Evolutionary conservation across 2,888 invertebrate species (phyloP), one percentile per base, ranked within the genome.

Genomic region (Pterostichus niger): DNA sequence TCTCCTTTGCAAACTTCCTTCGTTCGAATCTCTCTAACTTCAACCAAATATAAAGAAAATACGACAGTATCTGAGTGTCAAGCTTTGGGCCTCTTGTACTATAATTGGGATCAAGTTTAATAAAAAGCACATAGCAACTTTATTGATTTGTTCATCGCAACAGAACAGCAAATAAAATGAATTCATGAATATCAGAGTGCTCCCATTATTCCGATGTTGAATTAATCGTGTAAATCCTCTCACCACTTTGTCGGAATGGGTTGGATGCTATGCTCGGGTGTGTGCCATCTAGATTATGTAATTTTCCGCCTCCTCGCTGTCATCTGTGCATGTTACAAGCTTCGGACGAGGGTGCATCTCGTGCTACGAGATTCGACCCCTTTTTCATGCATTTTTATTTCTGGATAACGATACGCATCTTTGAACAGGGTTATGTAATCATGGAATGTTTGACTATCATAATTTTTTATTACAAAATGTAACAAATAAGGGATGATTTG

Each of bases 321-420:
- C 64, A 64, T 64, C 35, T 64, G 64, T n/a, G 40, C 64, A n/a
- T 64, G 64, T 40, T 64, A 64, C 64, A 64, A 64, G 35, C 64
- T 56, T 17, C 56, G n/a, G 64, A 64, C 15, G 64, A 64, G 64
- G 64, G 64, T 64, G 64, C 40, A 35, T n/a, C 11, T 3, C 17
- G 13, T n/a, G 15, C 13, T 13, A 52, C 6, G 52, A 11, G 33
- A 9, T 33, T 15, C 31, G 61, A 54, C 54, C 64, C 13, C 7
- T 64, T 64, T 64, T 64, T 59, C 59, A 31, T 59, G 31, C 59
- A 59, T 17, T 59, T 59, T 59, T 59, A 59, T 59, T 11, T 59
- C 13, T 64, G 33, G 64, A 64, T 64, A 64, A 35, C 40, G 64
- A 64, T 64, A 64, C 11, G 13, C 35, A 56, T 13, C 56, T 56